phyloP scores from a whole-genome alignment of 2,888 invertebrate genomes.

The Lasioglossum leucozonium region DNA sequence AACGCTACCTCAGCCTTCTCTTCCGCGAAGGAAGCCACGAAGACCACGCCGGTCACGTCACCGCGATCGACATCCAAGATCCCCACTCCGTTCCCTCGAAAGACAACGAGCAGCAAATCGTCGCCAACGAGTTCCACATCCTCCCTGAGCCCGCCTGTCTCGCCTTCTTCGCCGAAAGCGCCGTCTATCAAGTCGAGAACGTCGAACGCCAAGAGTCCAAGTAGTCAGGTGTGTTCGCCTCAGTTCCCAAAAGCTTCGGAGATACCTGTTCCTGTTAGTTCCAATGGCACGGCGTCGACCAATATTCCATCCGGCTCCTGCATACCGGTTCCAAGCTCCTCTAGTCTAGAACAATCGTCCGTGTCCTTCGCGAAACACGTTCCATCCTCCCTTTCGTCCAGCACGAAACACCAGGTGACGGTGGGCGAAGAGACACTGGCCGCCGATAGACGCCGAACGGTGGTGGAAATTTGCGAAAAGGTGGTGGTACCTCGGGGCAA shows the following conservation, averaged over 20 bases:
- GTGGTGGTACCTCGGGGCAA: constrained; percentile 78
- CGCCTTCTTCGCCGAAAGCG: constrained; percentile 63
- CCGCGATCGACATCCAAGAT: constrained; percentile 80
- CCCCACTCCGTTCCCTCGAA: constrained; percentile 81
- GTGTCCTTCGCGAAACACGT: constrained; percentile 39
- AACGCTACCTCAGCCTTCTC: constrained; percentile 50
- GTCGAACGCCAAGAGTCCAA: constrained; percentile 56
- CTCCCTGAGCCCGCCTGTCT: constrained; percentile 61
- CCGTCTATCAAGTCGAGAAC: constrained; percentile 63
- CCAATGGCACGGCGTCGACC: constrained; percentile 15
- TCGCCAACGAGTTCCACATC: constrained; percentile 64
- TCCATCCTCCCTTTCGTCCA: constrained; percentile 39
- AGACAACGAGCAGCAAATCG: constrained; percentile 67
- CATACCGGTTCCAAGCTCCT: constrained; percentile 18
- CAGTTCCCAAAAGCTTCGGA: constrained; percentile 67
- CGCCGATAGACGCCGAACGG: constrained; percentile 76
- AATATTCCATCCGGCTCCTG: constrained; percentile 21
- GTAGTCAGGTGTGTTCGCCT: constrained; percentile 35
- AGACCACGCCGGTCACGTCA: constrained; percentile 62
- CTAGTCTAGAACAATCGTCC: constrained; percentile 37
- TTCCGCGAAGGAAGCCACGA: constrained; percentile 45
- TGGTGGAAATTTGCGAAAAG: constrained; percentile 82
- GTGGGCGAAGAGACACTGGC: constrained; percentile 66
- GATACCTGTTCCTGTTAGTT: constrained; percentile 67
- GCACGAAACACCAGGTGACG: constrained; percentile 64